Conservation (phyloP, 2,797 vertebrate species). For the Alauda arvensis region DNA sequence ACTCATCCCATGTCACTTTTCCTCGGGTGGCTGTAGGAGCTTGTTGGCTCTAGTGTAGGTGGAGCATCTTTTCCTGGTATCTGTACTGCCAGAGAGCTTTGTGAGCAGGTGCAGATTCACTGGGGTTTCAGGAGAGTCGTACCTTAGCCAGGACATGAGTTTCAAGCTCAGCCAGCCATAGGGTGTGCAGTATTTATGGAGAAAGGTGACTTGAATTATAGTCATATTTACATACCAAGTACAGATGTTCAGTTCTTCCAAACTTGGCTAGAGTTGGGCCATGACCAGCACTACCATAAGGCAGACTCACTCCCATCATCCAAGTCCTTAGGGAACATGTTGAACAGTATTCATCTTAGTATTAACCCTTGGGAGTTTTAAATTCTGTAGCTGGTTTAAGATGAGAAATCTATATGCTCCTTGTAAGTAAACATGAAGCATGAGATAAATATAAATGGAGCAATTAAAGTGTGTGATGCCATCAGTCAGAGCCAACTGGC, state of each 20-base stretch:
- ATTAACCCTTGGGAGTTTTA: not conserved
- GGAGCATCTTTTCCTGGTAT: not conserved
- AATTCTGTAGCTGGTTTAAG: not conserved
- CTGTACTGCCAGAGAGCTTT: not conserved
- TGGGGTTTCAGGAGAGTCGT: not conserved
- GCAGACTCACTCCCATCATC: not conserved
- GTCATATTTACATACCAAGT: not conserved
- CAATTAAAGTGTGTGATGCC: not conserved
- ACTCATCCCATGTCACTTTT: not conserved
- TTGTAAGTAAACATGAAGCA: not conserved
- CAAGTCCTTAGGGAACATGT: not conserved
- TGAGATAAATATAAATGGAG: not conserved
- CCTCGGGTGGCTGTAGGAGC: not conserved
- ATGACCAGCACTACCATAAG: not conserved
- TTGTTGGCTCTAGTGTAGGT: not conserved
- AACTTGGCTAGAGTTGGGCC: not conserved
- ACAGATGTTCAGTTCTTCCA: not conserved
- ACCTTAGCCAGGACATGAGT: not conserved
- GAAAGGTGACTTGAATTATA: not conserved
- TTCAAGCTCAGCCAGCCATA: not conserved
- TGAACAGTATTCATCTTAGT: not conserved
- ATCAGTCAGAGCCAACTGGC: not conserved
- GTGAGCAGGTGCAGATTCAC: not conserved
- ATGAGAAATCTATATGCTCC: fast-evolving
- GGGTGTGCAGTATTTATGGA: not conserved